These are phyloP conservation scores for Pollenia amentaria DNA, from an alignment of 2,888 invertebrate genomes.

Conservation along the genomic window DNA sequence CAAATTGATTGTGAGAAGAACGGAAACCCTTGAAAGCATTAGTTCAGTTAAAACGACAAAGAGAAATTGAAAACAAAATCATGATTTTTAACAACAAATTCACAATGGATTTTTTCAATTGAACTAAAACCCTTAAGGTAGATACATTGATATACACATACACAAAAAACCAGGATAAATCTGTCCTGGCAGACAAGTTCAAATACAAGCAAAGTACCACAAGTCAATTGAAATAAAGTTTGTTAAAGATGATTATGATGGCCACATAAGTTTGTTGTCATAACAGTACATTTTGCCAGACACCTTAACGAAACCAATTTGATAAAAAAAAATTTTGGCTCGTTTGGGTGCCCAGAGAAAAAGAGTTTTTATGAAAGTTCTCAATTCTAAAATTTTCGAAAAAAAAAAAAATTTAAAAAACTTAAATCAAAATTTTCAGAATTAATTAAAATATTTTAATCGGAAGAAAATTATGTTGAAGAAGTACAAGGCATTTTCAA, in stretches of 20 bases:
- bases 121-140: constrained; percentile 71
- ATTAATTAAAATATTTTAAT: not conserved
- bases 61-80: constrained; percentile 25
- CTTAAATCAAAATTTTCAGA: not conserved
- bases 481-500: too few species aligned
- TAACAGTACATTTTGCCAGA: constrained; percentile 44
- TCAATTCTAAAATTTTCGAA: too few species aligned
- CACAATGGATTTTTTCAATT: constrained; percentile 72
- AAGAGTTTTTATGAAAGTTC: too few species aligned
- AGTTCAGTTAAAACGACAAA: constrained; percentile 39
- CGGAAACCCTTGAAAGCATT: constrained; percentile 46
- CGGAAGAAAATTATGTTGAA: not conserved
- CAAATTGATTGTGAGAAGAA: constrained; percentile 38
- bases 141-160: constrained; percentile 39
- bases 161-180: constrained; percentile 35
- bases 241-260: constrained; percentile 63
- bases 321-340: not conserved
- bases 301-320: constrained; percentile 24
- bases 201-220: constrained; percentile 33
- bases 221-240: constrained; percentile 70
- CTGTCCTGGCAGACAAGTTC: not conserved
- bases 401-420: not conserved
- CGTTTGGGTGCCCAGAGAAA: not conserved
- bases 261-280: constrained; percentile 71
- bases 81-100: constrained; percentile 64